Evolutionary conservation across 2,888 invertebrate genomes (phyloP).

Genomic region (Choreutis nemorana): DNA sequence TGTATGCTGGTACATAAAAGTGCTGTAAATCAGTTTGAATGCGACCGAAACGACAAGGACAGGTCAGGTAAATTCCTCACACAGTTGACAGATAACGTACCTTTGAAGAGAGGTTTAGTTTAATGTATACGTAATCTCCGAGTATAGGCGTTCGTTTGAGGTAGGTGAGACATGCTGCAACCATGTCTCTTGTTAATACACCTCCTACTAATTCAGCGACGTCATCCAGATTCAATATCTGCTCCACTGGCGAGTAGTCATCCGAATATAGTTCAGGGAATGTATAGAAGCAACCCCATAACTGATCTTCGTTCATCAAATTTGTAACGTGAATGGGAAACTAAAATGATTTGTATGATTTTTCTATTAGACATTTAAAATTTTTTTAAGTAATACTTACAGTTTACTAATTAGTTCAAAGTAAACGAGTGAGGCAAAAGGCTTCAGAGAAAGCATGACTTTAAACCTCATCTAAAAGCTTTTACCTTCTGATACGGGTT

Average conservation of each 20-base stretch:
- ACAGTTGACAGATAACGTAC: too few species aligned
- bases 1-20: too few species aligned
- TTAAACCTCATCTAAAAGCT: too few species aligned
- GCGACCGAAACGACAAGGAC: too few species aligned
- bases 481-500: too few species aligned
- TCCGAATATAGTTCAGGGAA: slow-evolving; percentile 46
- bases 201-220: slow-evolving; percentile 42
- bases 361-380: too few species aligned
- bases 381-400: too few species aligned
- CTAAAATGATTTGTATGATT: slow-evolving; percentile 20
- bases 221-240: slow-evolving; percentile 25
- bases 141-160: slow-evolving; percentile 61
- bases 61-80: too few species aligned
- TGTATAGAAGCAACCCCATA: slow-evolving; percentile 52
- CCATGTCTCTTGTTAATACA: slow-evolving; percentile 57
- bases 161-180: slow-evolving; percentile 58
- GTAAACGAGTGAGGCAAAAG: too few species aligned
- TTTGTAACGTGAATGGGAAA: slow-evolving; percentile 34
- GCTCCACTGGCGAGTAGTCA: slow-evolving; percentile 35
- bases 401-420: too few species aligned
- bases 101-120: slow-evolving; percentile 55
- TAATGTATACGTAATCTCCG: slow-evolving; percentile 60
- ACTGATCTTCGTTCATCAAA: slow-evolving; percentile 43
- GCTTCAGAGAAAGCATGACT: too few species aligned
- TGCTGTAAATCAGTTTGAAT: too few species aligned